Base-by-base conservation (phyloP, 2,797 vertebrate genomes). In the Macroramphosus scolopax region DNA sequence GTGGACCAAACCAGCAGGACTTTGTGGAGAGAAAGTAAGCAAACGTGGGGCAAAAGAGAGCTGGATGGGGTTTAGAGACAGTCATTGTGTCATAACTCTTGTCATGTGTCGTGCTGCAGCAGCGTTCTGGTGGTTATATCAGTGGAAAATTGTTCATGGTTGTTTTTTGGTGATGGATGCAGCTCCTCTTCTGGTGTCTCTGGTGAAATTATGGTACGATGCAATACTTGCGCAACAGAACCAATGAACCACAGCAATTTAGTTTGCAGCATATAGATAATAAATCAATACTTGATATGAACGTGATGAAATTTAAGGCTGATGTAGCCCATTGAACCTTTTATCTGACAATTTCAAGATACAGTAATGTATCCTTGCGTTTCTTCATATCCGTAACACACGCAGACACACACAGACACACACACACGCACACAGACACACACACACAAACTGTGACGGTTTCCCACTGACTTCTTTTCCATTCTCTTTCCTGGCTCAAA, bases 141-240 rank as follows among this genome's bases (percentile, higher is more conserved):
- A 58, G 60, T 85, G 86, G 85, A 89, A 89, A 88, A 88, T 88
- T 51, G 82, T 75, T 84, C 70, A 74, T 72, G 46, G 70, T 75
- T 75, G 57, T 77, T 82, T 75, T 74, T 77, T 24, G 17, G 30
- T 44, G 54, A 75, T 46, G 31, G 58, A 49, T 58, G 30, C 62
- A 77, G 51, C 54, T 51, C 13, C 32, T 57, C 37, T 52, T 15
- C 24, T 3, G 4, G 28, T 49, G 17, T 58, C 8, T 2, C 31
- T 62, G 35, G 36, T 72, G 42, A 63, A 58, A 44, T 30, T 25
- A 25, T 43, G 45, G 31, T 5, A 6, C 33, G 63, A 62, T 56
- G 49, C 24, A 49, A 44, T 9, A n/a, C 22, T 46, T 3, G 26
- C 17, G 18, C 32, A 40, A 44, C 4, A 43, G 52, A 56, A 11